Percentiles rank a stretch among this genome's conserved stretches.
These are phyloP conservation scores for Eleutherodactylus coqui DNA, from an alignment of 2,797 vertebrate species.

Conservation along the genomic window DNA sequence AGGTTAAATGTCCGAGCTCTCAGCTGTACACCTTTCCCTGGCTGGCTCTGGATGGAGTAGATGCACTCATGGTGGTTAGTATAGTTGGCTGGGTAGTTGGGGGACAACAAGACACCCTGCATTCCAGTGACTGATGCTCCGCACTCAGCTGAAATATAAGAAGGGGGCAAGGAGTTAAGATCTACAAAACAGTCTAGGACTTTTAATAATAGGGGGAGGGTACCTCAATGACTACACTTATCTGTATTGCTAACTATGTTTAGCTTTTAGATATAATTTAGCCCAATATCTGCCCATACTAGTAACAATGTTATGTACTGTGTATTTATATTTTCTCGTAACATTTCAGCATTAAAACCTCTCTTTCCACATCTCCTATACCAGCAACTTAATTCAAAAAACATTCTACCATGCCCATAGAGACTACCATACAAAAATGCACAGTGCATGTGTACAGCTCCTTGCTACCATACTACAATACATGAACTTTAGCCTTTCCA, in stretches of 20 bases:
- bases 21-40: conserved; percentile 96
- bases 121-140: conserved; percentile 95
- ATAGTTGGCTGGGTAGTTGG: conserved; percentile 97
- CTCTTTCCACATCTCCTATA: neutral
- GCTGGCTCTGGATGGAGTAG: conserved; percentile 98
- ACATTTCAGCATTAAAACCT: neutral
- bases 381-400: neutral
- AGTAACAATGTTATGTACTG: neutral
- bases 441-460: too few relatives aligned
- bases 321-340: neutral
- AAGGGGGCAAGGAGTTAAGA: conserved; percentile 50
- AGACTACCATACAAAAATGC: neutral
- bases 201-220: conserved; percentile 5
- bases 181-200: conserved; percentile 22
- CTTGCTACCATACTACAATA: conserved; percentile 29
- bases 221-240: neutral
- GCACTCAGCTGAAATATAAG: conserved; percentile 88
- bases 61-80: conserved; percentile 97
- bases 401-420: neutral
- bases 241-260: neutral
- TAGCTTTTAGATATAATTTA: neutral
- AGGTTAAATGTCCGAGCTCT: conserved; percentile 90
- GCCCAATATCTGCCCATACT: neutral
- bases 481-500: conserved; percentile 31
- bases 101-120: conserved; percentile 95